phyloP scores from a whole-genome alignment of 2,113 vertebrate species.

The Sciurus niger region DNA sequence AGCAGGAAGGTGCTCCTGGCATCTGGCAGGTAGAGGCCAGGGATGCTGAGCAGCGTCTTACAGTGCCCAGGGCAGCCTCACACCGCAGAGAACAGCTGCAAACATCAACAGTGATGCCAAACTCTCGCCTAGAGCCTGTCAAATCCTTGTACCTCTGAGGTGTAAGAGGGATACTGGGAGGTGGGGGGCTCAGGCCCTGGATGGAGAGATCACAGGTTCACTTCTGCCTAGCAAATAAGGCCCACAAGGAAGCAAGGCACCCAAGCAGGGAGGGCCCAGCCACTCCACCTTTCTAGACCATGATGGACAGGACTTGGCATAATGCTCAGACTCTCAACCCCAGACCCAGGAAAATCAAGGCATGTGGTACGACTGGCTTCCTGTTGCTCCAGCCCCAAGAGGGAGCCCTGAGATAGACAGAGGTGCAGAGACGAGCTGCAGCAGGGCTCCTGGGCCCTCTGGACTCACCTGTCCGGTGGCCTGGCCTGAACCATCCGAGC shows the following conservation, averaged over 20 bases:
- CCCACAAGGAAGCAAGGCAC: neutral
- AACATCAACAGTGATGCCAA: neutral
- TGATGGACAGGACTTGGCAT: neutral
- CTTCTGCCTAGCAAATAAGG: neutral
- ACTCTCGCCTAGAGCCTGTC: neutral
- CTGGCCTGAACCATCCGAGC: slow-evolving; percentile 96
- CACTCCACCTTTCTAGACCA: neutral
- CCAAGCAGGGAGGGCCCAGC: neutral
- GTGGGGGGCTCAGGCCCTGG: too few relatives aligned
- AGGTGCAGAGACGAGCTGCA: slow-evolving; percentile 45
- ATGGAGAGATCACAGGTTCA: neutral
- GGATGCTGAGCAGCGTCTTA: neutral
- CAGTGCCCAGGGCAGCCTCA: neutral
- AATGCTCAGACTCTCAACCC: neutral
- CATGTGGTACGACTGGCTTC: neutral
- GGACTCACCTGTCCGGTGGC: slow-evolving; percentile 94
- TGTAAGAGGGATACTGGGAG: neutral
- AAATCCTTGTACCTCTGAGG: neutral
- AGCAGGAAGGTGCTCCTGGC: neutral
- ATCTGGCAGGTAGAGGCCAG: neutral
- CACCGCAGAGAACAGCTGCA: neutral
- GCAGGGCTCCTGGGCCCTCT: slow-evolving; percentile 49
- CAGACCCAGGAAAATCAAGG: neutral
- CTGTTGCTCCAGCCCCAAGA: slow-evolving; percentile 13
- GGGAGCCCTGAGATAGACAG: slow-evolving; percentile 50